Conservation (phyloP, 2,888 invertebrate genomes). For the Peribatodes rhomboidaria region DNA sequence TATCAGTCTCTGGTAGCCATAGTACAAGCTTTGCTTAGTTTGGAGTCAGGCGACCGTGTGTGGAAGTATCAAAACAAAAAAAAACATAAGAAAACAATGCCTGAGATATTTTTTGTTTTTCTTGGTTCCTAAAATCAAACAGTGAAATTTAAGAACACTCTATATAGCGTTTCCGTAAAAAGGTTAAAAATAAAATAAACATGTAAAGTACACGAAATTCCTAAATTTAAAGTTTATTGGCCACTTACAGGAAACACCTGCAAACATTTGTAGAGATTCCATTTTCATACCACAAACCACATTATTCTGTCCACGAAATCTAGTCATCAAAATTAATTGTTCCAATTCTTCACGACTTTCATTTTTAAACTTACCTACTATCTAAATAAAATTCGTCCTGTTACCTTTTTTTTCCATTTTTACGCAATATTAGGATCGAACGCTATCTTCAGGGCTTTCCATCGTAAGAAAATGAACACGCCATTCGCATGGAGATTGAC, state of each 20-base stretch:
- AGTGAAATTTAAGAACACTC: slow-evolving; percentile 18
- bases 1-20: too few relatives aligned
- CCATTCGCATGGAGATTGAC: background rate
- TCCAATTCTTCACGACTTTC: too few relatives aligned
- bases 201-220: slow-evolving; percentile 62
- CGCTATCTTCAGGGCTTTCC: too few relatives aligned
- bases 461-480: background rate
- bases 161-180: slow-evolving; percentile 51
- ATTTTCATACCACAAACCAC: too few relatives aligned
- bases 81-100: too few relatives aligned
- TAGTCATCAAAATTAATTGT: background rate
- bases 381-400: too few relatives aligned
- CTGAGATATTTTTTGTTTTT: background rate
- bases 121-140: background rate
- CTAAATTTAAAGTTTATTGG: slow-evolving; percentile 69
- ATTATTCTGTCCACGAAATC: slow-evolving; percentile 5
- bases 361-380: too few relatives aligned
- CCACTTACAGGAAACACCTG: slow-evolving; percentile 72
- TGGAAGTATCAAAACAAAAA: too few relatives aligned
- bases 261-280: slow-evolving; percentile 47
- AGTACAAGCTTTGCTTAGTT: too few relatives aligned
- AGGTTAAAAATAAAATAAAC: slow-evolving; percentile 64
- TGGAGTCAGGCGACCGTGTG: too few relatives aligned
- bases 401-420: too few relatives aligned
- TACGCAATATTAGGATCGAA: too few relatives aligned